Base-by-base conservation (phyloP, 2,113 vertebrate genomes). In the Nothocercus julius region DNA sequence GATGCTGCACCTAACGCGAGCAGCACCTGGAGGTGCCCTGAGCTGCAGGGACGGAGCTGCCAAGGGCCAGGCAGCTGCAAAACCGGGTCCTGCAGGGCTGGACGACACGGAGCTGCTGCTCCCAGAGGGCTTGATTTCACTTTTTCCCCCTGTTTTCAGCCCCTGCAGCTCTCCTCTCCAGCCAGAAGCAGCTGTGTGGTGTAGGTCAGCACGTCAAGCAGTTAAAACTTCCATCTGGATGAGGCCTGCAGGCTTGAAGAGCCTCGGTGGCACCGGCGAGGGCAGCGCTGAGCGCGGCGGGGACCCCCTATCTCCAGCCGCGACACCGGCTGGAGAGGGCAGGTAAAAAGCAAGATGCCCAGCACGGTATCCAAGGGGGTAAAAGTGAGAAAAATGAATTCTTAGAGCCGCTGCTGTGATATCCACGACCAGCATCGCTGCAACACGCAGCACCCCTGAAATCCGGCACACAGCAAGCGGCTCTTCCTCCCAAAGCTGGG, bases 351-450 rank as follows among this genome's bases (percentile, higher is more conserved):
- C 2, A 16, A 20, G 51, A 17, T 27, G 30, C 58, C 42, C 49
- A 36, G 58, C 16, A 1, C 11, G 4, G 34, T 22, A 10, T 12
- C 40, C 40, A 1, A 24, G 9, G 54, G 24, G 12, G 7, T 5
- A 6, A 8, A 49, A 17, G 58, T 7, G 16, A 42, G 34, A 36
- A 84, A 78, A 49, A 58, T 16, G 28, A 30, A 56, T 56, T 17
- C 7, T 9, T 22, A n/a, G 28, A 0, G 45, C 0, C 2, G 14
- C 27, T 19, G 42, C 49, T 5, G 0, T 16, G 30, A 36, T 0
- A 0, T 25, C 56, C 10, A 1, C n/a, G 40, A 11, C 42, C 49
- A 20, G 49, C 70, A 13, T 13, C 69, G 2, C 32, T 1, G 40
- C 34, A 24, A 13, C 44, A 42, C 4, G 18, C 42, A 3, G 19